phyloP scores from a whole-genome alignment of 2,797 vertebrate genomes.

The Apogon hyalosoma region DNA sequence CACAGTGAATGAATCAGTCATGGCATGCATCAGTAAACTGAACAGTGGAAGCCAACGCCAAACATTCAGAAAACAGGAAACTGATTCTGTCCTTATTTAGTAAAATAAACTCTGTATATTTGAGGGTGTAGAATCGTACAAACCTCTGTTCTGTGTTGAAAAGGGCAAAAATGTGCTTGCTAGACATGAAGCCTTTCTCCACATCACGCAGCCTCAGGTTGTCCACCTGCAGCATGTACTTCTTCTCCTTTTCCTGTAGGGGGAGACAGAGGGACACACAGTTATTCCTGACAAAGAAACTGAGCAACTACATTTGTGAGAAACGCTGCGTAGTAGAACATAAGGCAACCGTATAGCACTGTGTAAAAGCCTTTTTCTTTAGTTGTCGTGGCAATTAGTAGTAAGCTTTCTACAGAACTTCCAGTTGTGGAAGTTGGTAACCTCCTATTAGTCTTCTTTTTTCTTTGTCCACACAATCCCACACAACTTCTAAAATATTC shows the following conservation, averaged over 20 bases:
- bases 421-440: no score
- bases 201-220: conserved; percentile 96
- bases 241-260: conserved; percentile 98
- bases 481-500: no score
- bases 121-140: neutral
- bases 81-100: no score
- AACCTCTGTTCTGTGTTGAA: conserved; percentile 99
- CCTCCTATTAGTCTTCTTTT: no score
- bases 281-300: neutral
- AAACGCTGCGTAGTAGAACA: conserved; percentile 16
- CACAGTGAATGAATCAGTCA: neutral
- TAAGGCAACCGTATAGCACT: neutral
- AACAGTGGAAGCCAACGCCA: no score
- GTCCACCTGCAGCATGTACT: conserved; percentile 98
- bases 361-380: no score
- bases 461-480: no score
- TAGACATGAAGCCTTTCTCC: conserved; percentile 98
- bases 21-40: neutral
- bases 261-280: conserved; percentile 61
- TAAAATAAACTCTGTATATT: neutral
- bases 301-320: neutral
- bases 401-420: no score
- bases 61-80: no score
- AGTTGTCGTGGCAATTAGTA: no score
- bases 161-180: conserved; percentile 98